Conservation (phyloP, 92 coral and sea anemone species). For the Isaurus tuberculatus region DNA sequence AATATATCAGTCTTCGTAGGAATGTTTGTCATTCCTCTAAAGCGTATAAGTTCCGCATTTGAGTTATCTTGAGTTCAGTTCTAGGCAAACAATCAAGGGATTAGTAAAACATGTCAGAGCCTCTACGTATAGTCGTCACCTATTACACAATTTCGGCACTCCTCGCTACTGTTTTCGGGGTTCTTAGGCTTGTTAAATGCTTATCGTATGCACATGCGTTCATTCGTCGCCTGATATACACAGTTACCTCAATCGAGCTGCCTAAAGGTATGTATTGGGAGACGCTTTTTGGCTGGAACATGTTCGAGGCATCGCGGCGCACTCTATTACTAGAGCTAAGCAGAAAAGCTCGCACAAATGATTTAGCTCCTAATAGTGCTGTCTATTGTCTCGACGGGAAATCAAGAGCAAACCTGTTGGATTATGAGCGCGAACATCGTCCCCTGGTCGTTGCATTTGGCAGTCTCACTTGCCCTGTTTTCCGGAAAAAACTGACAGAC, state of each 20-base stretch:
- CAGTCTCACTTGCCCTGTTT: conserved; percentile 56
- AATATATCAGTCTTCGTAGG: not conserved
- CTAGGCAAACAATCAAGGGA: not conserved
- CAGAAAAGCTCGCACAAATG: conserved; percentile 2
- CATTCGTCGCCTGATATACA: not conserved
- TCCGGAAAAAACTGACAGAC: conserved; percentile 30
- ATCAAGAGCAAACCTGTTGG: conserved; percentile 42
- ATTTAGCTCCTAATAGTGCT: conserved; percentile 39
- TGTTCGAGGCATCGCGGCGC: conserved; percentile 46
- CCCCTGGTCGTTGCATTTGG: conserved; percentile 53
- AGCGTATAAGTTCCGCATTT: not conserved
- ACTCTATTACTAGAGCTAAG: conserved; percentile 41
- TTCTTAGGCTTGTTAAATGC: not conserved
- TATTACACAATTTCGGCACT: not conserved
- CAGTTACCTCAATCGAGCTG: not conserved
- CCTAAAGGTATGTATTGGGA: conserved; percentile 45
- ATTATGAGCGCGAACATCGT: conserved; percentile 26
- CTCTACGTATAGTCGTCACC: not conserved
- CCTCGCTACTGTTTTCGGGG: not conserved
- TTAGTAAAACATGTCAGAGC: not conserved
- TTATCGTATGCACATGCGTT: not conserved
- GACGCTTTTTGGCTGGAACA: conserved; percentile 55
- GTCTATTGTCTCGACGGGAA: conserved; percentile 45
- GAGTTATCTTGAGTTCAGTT: not conserved
- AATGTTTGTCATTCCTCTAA: conserved; percentile 17